Percentiles rank a stretch among this genome's conserved stretches.
These are phyloP conservation scores for Acanthornis magna DNA, from an alignment of 2,797 vertebrate species.

Conservation along the genomic window DNA sequence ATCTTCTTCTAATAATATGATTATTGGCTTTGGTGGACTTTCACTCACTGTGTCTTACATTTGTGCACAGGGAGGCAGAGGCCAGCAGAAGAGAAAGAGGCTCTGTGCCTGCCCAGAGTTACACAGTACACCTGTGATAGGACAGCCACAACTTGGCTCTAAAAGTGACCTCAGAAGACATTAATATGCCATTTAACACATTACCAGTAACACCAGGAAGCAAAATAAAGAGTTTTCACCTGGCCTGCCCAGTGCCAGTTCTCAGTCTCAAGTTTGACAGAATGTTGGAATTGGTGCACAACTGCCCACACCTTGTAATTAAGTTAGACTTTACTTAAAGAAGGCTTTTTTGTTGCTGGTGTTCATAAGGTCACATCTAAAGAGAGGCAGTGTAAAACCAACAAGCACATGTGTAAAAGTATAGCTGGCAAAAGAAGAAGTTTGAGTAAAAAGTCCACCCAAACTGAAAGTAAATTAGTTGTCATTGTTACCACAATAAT, in stretches of 20 bases:
- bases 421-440: not conserved
- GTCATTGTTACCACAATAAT: not conserved
- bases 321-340: slow-evolving; percentile 21
- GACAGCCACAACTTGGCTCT: not conserved
- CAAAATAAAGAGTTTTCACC: not conserved
- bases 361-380: slow-evolving; percentile 10
- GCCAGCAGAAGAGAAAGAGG: not conserved
- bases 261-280: not conserved
- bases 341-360: not conserved
- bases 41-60: not conserved
- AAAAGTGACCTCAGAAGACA: not conserved
- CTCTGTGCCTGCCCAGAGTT: not conserved
- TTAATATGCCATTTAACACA: not conserved
- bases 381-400: not conserved
- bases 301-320: slow-evolving; percentile 12
- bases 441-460: not conserved
- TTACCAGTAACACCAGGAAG: slow-evolving; percentile 16
- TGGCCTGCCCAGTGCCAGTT: not conserved
- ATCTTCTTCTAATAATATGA: not conserved
- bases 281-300: not conserved
- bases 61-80: not conserved
- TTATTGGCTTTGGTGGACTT: not conserved
- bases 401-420: not conserved
- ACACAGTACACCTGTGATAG: not conserved
- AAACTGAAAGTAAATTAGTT: slow-evolving; percentile 1